These are phyloP conservation scores for Perca flavescens DNA, from an alignment of 2,113 vertebrate species.

Conservation along the genomic window DNA sequence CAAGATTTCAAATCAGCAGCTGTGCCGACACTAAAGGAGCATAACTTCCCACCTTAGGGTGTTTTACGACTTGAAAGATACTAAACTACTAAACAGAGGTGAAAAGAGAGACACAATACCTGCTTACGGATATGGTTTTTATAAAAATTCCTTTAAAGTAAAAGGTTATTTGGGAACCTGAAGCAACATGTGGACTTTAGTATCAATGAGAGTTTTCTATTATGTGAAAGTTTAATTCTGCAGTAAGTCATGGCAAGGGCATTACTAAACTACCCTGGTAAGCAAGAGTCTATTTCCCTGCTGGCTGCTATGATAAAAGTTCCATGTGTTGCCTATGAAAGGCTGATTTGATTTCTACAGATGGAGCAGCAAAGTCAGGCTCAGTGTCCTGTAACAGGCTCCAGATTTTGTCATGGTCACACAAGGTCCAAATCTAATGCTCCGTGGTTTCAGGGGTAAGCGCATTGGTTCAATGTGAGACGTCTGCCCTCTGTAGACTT, in stretches of 20 bases:
- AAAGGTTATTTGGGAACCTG: neutral
- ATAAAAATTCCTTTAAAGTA: constrained; percentile 6
- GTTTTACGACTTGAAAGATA: constrained; percentile 44
- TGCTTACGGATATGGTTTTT: constrained; percentile 1
- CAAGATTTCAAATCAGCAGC: constrained; percentile 38
- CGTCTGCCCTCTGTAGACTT: constrained; percentile 41
- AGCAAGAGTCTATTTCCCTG: constrained; percentile 15
- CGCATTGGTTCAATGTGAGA: constrained; percentile 63
- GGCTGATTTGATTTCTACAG: constrained; percentile 62
- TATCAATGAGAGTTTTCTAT: neutral
- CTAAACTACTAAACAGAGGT: constrained; percentile 4
- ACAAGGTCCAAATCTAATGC: constrained; percentile 60
- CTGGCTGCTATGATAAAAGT: constrained; percentile 19
- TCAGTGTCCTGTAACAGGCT: constrained; percentile 52
- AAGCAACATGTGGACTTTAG: neutral
- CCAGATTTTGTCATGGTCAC: constrained; percentile 69
- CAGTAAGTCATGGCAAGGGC: neutral
- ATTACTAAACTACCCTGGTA: constrained; percentile 14
- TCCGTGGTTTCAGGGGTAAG: constrained; percentile 44
- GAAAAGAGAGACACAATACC: neutral
- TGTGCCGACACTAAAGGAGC: constrained; percentile 36
- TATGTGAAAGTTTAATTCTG: neutral
- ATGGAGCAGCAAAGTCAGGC: constrained; percentile 38
- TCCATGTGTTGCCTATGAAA: constrained; percentile 37
- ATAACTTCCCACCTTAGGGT: constrained; percentile 60